Evolutionary conservation across 2,113 vertebrate genomes (phyloP).

Genomic region (Carlito syrichta): DNA sequence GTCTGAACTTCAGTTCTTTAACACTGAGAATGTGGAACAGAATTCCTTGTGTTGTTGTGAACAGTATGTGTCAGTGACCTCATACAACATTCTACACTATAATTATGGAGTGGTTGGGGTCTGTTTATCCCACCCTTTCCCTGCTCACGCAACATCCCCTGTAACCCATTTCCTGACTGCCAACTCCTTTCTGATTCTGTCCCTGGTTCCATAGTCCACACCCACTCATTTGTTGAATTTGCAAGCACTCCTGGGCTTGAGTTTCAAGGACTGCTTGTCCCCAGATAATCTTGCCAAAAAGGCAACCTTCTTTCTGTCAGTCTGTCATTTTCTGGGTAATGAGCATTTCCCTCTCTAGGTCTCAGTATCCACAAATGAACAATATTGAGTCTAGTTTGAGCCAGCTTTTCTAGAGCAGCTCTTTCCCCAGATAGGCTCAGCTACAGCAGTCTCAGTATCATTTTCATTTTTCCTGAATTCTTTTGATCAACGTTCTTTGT

Average conservation of each 20-base stretch:
- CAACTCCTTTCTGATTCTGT: neutral
- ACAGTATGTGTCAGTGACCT: neutral
- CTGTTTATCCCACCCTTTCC: neutral
- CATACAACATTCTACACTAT: rapidly evolving
- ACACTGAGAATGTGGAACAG: neutral
- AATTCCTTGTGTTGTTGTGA: neutral
- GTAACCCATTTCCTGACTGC: neutral
- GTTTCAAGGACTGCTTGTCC: neutral
- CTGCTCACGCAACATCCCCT: neutral
- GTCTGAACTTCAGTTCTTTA: neutral
- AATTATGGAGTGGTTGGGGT: neutral
- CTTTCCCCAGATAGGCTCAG: neutral
- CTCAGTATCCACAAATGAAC: neutral
- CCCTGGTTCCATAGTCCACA: rapidly evolving
- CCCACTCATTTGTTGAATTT: neutral
- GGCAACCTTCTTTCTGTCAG: neutral
- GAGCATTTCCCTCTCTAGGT: neutral
- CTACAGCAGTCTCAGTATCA: rapidly evolving
- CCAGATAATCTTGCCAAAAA: neutral
- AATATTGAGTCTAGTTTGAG: neutral
- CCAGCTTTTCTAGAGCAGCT: neutral
- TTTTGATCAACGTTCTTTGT: neutral
- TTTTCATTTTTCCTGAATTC: neutral
- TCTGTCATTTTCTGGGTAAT: neutral
- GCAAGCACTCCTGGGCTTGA: neutral